Percentiles rank a stretch among this genome's conserved stretches.
Conservation (phyloP, 2,888 invertebrate species). For the Poecilus cupreus region DNA sequence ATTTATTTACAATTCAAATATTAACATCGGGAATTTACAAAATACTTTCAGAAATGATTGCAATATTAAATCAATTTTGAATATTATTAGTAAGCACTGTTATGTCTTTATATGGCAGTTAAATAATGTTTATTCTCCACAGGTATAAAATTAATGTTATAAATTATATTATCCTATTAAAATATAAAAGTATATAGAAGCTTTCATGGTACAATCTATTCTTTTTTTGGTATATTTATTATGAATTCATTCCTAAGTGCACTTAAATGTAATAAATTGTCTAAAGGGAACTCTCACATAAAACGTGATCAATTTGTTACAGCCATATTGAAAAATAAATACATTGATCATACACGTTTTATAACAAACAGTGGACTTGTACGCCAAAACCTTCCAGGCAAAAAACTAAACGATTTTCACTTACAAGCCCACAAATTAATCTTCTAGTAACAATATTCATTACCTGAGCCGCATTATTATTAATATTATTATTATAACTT, state of each 20-base stretch:
- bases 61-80: slow-evolving; percentile 18
- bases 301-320: slow-evolving; percentile 59
- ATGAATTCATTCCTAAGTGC: slow-evolving; percentile 64
- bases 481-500: slow-evolving; percentile 42
- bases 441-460: slow-evolving; percentile 39
- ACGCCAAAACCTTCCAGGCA: no score
- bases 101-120: slow-evolving; percentile 54
- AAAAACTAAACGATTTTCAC: no score
- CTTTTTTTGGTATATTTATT: slow-evolving; percentile 58
- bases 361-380: no score
- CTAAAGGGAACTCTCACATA: slow-evolving; percentile 60
- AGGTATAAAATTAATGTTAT: slow-evolving; percentile 56
- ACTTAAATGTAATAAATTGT: slow-evolving; percentile 66
- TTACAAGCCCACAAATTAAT: no score
- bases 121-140: slow-evolving; percentile 38
- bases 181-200: slow-evolving; percentile 60
- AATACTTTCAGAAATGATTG: slow-evolving; percentile 3
- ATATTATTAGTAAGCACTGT: slow-evolving; percentile 22
- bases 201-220: slow-evolving; percentile 51
- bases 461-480: slow-evolving; percentile 45
- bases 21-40: not conserved
- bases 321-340: slow-evolving; percentile 58
- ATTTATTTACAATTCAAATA: slow-evolving; percentile 13
- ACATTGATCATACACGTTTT: slow-evolving; percentile 52
- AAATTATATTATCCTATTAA: slow-evolving; percentile 55